Percentiles rank a stretch among this genome's conserved stretches.
Conservation (phyloP, 2,888 invertebrate species). For the Cephus runcator region DNA sequence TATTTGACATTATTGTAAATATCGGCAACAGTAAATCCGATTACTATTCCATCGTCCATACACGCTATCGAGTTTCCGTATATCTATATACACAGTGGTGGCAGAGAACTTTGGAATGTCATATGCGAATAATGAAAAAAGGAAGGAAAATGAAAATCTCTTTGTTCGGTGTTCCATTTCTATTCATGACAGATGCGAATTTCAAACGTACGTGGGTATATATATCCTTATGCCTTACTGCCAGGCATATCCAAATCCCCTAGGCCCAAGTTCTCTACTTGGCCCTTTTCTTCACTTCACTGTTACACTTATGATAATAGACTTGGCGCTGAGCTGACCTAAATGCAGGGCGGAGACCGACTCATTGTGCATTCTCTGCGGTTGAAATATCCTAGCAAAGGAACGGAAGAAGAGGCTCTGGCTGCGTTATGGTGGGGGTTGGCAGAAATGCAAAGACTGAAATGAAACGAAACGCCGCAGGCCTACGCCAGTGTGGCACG, state of each 20-base stretch:
- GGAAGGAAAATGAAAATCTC: neutral
- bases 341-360: neutral
- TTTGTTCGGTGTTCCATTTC: neutral
- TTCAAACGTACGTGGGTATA: neutral
- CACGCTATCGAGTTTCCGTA: neutral
- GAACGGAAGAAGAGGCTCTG: slow-evolving; percentile 12
- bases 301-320: slow-evolving; percentile 4
- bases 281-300: neutral
- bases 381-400: neutral
- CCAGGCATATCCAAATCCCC: neutral
- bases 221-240: neutral
- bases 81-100: neutral
- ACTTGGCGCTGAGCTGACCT: neutral
- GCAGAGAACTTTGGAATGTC: neutral
- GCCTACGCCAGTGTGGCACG: slow-evolving; percentile 28
- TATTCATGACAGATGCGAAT: neutral
- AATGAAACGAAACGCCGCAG: slow-evolving; percentile 61
- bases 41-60: neutral
- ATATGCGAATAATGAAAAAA: neutral
- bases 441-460: slow-evolving; percentile 46
- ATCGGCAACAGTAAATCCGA: neutral
- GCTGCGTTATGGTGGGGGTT: slow-evolving; percentile 17
- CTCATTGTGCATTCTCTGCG: neutral
- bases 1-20: neutral
- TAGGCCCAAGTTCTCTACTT: neutral